These are phyloP conservation scores for Aeoliscus strigatus DNA, from an alignment of 2,797 vertebrate species.

Conservation along the genomic window DNA sequence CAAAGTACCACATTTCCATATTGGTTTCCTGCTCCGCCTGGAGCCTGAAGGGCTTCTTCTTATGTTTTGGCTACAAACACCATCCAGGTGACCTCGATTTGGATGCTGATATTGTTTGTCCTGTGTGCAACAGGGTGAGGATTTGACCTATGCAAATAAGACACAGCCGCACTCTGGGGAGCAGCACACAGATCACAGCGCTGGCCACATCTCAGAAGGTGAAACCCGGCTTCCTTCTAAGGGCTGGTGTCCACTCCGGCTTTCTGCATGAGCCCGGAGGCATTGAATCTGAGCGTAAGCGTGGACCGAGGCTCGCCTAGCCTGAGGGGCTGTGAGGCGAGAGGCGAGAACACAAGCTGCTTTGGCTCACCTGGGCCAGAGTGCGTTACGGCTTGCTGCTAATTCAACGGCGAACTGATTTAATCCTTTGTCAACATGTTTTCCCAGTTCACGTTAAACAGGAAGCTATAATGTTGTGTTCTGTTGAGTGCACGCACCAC, in stretches of 20 bases:
- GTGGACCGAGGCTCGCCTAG: constrained; percentile 20
- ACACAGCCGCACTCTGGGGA: background rate
- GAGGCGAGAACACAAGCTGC: constrained; percentile 50
- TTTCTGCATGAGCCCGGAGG: constrained; percentile 42
- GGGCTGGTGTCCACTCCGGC: constrained; percentile 39
- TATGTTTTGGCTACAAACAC: constrained; percentile 51
- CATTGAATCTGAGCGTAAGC: constrained; percentile 31
- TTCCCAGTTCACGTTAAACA: too few species aligned
- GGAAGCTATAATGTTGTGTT: constrained; percentile 65
- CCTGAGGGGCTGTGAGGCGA: constrained; percentile 40
- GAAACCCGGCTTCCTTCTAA: too few species aligned
- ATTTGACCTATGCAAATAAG: constrained; percentile 57
- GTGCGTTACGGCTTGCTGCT: constrained; percentile 50
- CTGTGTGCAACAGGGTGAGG: constrained; percentile 10
- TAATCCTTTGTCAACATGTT: constrained; percentile 49
- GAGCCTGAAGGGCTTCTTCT: constrained; percentile 33
- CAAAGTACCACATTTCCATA: constrained; percentile 61
- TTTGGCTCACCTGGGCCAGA: constrained; percentile 57
- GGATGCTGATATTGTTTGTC: constrained; percentile 54
- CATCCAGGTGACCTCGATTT: constrained; percentile 57
- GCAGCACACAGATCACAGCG: constrained; percentile 7
- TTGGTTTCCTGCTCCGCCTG: constrained; percentile 52
- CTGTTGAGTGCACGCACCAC: constrained; percentile 44
- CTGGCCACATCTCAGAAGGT: too few species aligned
- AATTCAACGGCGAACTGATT: constrained; percentile 59